These are phyloP conservation scores for Acanthosepion esculentum DNA, from an alignment of 2,888 invertebrate species.

Conservation along the genomic window DNA sequence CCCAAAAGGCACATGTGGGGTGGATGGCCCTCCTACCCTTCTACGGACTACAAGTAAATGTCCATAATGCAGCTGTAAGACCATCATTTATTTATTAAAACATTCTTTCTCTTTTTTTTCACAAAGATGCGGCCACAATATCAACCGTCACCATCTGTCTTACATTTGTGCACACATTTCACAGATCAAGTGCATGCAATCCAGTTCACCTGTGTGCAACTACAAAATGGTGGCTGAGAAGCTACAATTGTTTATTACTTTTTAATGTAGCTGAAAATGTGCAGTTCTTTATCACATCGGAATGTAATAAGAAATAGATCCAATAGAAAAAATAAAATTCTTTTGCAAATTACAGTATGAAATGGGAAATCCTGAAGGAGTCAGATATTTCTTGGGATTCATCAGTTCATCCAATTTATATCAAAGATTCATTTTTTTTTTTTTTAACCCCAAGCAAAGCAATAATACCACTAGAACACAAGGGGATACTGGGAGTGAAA, in stretches of 20 bases:
- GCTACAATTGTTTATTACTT: not conserved
- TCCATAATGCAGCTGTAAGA: not conserved
- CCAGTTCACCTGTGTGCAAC: not conserved
- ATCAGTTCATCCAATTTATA: too few species aligned
- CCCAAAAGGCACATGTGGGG: conserved; percentile 18
- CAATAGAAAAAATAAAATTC: too few species aligned
- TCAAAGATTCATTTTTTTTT: too few species aligned
- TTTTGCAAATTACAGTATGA: too few species aligned
- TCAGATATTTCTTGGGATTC: too few species aligned
- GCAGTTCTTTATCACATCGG: not conserved
- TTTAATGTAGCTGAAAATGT: not conserved
- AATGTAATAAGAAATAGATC: too few species aligned
- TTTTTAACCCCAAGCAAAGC: too few species aligned
- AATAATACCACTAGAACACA: too few species aligned
- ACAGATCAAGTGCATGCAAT: conserved; percentile 4
- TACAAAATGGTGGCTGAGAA: not conserved
- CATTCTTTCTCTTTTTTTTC: not conserved
- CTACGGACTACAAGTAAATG: conserved; percentile 6
- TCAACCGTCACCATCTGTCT: not conserved
- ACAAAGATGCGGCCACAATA: not conserved
- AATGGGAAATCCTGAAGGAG: too few species aligned
- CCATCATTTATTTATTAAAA: not conserved
- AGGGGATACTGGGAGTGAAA: too few species aligned
- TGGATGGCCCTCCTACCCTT: conserved; percentile 13
- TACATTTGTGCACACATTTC: not conserved